Percentiles rank a stretch among this genome's conserved stretches.
These are phyloP conservation scores for Pyrocephalus nanus DNA, from an alignment of 2,797 vertebrate genomes.

Conservation along the genomic window DNA sequence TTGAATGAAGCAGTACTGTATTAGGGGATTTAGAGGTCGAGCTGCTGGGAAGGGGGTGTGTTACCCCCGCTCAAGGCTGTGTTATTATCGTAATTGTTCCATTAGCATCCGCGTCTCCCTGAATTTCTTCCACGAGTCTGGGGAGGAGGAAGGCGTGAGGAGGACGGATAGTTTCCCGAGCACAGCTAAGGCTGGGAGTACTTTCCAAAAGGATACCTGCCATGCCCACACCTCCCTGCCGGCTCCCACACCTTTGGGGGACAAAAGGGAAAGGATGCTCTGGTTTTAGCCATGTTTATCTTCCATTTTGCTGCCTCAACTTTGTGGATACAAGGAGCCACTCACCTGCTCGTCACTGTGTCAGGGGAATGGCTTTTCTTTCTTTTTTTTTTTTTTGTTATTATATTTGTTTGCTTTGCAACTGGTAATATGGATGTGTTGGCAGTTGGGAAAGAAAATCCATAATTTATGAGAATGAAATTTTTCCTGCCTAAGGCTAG, in stretches of 20 bases:
- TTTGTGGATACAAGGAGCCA: neutral
- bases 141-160: slow-evolving; percentile 26
- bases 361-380: neutral
- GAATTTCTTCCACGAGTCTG: slow-evolving; percentile 41
- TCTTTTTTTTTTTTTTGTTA: neutral
- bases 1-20: neutral
- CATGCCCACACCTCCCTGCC: slow-evolving; percentile 12
- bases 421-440: slow-evolving; percentile 32
- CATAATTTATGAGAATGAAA: slow-evolving; percentile 58
- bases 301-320: slow-evolving; percentile 44
- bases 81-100: slow-evolving; percentile 46
- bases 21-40: slow-evolving; percentile 47
- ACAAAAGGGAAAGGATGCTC: slow-evolving; percentile 39
- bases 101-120: slow-evolving; percentile 9
- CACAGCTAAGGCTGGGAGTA: slow-evolving; percentile 3
- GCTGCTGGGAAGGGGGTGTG: neutral
- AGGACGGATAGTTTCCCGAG: slow-evolving; percentile 37
- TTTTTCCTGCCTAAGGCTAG: slow-evolving; percentile 58
- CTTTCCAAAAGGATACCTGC: slow-evolving; percentile 26
- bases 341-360: neutral
- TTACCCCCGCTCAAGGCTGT: neutral
- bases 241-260: neutral
- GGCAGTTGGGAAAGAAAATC: slow-evolving; percentile 56
- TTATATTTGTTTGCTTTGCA: slow-evolving; percentile 38
- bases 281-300: slow-evolving; percentile 8